Conservation (phyloP, 2,797 vertebrate species). For the Sebastes taczanowskii region DNA sequence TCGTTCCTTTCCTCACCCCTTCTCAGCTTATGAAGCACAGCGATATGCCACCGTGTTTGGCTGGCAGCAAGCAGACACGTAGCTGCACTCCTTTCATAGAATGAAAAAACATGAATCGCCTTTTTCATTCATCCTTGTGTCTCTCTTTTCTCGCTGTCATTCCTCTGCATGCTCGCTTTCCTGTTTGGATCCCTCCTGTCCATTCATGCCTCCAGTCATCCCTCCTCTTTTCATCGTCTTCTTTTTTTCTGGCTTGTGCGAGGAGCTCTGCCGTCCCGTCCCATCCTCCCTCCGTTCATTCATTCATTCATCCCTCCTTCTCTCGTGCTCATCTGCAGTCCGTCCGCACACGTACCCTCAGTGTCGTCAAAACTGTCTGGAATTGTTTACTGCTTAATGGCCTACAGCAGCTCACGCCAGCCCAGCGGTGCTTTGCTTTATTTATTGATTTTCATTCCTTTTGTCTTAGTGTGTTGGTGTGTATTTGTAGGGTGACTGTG, state of each 20-base stretch:
- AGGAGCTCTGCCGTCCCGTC: not conserved
- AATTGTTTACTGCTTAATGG: slow-evolving; percentile 81
- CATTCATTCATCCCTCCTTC: slow-evolving; percentile 36
- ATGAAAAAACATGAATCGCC: not conserved
- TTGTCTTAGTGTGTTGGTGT: slow-evolving; percentile 51
- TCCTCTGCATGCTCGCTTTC: not conserved
- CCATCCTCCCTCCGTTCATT: slow-evolving; percentile 26
- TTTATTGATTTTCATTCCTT: slow-evolving; percentile 74
- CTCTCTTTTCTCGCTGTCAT: not conserved
- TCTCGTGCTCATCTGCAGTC: slow-evolving; percentile 62
- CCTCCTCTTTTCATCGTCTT: not conserved
- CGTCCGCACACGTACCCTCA: slow-evolving; percentile 35
- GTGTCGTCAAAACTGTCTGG: slow-evolving; percentile 63
- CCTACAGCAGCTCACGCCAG: slow-evolving; percentile 62
- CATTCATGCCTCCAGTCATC: slow-evolving; percentile 25
- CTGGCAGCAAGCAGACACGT: not conserved
- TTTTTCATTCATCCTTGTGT: slow-evolving; percentile 17
- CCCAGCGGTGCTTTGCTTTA: slow-evolving; percentile 66
- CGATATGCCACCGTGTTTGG: not conserved
- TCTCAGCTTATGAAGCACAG: not conserved
- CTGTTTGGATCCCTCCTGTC: not conserved
- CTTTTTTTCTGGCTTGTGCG: not conserved
- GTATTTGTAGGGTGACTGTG: not conserved
- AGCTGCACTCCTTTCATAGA: not conserved
- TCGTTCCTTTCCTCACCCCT: not conserved